Conservation (phyloP, 2,888 invertebrate species). For the Drosophila silvestris region DNA sequence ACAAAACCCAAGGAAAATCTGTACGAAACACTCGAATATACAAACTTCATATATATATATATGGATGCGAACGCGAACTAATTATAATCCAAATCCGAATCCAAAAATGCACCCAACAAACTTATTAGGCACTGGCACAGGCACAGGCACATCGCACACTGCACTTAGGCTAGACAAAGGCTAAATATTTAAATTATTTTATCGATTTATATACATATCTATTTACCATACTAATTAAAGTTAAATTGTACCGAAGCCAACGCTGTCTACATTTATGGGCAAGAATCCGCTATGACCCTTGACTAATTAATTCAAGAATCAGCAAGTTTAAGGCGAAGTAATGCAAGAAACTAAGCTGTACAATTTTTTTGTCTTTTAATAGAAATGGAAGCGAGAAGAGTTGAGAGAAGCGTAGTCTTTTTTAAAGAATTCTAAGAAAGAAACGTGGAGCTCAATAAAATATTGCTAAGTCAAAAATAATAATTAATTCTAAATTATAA, state of each 20-base stretch:
- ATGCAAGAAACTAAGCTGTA: not conserved
- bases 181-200: constrained; percentile 78
- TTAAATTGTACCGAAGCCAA: constrained; percentile 71
- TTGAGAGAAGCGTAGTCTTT: not conserved
- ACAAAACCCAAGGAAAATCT: constrained; percentile 48
- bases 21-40: constrained; percentile 69
- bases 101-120: constrained; percentile 45
- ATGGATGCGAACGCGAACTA: constrained; percentile 45
- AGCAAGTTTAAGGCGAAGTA: not conserved
- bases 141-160: constrained; percentile 48
- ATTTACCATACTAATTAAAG: constrained; percentile 80
- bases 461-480: not conserved
- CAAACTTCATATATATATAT: constrained; percentile 14
- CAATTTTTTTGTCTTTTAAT: not conserved
- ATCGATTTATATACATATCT: constrained; percentile 69
- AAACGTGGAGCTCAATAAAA: not conserved
- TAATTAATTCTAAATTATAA: not conserved
- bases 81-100: constrained; percentile 58
- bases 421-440: not conserved
- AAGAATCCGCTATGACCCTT: constrained; percentile 5
- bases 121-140: constrained; percentile 32
- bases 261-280: constrained; percentile 10
- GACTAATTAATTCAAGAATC: constrained; percentile 2
- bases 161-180: constrained; percentile 76
- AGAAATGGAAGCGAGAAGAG: constrained; percentile 1